Evolutionary conservation across 2,888 invertebrate genomes (phyloP).

Genomic region (Catocala fraxini): DNA sequence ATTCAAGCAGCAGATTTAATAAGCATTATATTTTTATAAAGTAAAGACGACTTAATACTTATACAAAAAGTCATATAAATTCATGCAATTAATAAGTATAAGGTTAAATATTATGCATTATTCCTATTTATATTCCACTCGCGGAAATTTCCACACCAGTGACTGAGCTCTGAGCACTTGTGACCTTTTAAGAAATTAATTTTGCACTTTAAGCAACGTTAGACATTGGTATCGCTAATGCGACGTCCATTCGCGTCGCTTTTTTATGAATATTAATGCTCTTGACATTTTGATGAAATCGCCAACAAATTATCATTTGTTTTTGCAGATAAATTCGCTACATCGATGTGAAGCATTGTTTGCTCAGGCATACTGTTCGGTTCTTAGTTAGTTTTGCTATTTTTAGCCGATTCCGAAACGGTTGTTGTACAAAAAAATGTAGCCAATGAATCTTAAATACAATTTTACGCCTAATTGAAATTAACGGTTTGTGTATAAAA

Average conservation of each 20-base stretch:
- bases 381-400: conserved; percentile 4
- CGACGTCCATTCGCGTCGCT: conserved; percentile 34
- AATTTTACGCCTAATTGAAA: conserved; percentile 1
- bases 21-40: too few species aligned
- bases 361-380: background rate
- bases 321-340: conserved; percentile 34
- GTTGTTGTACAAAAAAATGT: conserved; percentile 7
- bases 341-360: conserved; percentile 13
- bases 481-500: background rate
- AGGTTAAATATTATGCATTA: too few species aligned
- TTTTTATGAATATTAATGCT: conserved; percentile 45
- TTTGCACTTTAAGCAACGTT: conserved; percentile 46
- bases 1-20: too few species aligned
- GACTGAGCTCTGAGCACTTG: conserved; percentile 28
- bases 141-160: conserved; percentile 47
- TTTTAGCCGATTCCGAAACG: conserved; percentile 1
- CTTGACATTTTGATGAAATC: conserved; percentile 50
- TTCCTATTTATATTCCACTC: conserved; percentile 6
- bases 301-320: conserved; percentile 33
- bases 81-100: too few species aligned
- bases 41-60: too few species aligned
- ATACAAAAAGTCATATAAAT: too few species aligned
- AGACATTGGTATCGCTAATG: conserved; percentile 48
- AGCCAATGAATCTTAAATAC: conserved; percentile 3
- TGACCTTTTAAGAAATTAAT: conserved; percentile 60